A percentile compares a stretch with the other conserved stretches of the same genome.
phyloP scores from a whole-genome alignment of 2,797 vertebrate species.

The Lates japonicus region DNA sequence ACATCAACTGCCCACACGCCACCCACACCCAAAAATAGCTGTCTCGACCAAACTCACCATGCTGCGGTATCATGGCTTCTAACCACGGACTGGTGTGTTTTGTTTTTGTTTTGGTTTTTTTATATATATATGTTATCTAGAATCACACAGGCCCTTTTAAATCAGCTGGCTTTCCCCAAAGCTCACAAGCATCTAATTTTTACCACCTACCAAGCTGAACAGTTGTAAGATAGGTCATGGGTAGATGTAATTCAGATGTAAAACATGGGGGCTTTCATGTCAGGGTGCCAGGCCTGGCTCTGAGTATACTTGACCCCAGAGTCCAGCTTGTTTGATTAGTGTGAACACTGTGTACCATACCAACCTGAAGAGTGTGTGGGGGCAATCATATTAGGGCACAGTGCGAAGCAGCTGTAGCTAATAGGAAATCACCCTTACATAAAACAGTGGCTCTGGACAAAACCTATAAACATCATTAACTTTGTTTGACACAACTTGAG shows the following conservation, averaged over 20 bases:
- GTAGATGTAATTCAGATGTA: slow-evolving; percentile 1
- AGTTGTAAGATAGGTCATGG: no score
- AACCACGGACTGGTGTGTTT: slow-evolving; percentile 16
- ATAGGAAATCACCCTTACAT: background rate
- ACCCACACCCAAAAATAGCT: slow-evolving; percentile 43
- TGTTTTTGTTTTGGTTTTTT: no score
- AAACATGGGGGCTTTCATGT: background rate
- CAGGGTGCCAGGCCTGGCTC: no score
- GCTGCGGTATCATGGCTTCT: slow-evolving; percentile 28
- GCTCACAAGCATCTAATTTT: slow-evolving; percentile 8
- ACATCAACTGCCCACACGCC: slow-evolving; percentile 33
- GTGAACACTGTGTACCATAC: no score
- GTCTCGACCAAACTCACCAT: slow-evolving; percentile 29
- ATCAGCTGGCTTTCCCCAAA: slow-evolving; percentile 16
- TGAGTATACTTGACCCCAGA: no score
- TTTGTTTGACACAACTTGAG: slow-evolving; percentile 12
- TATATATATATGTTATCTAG: slow-evolving; percentile 22
- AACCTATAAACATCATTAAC: background rate
- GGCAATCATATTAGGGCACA: no score
- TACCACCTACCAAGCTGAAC: background rate
- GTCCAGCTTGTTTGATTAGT: no score
- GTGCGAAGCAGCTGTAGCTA: no score
- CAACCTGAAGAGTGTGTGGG: no score
- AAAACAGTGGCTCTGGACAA: slow-evolving; percentile 12
- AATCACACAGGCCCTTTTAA: slow-evolving; percentile 3